A percentile compares a stretch with the other conserved stretches of the same genome.
Conservation (phyloP, 2,888 invertebrate species). For the Morinoia aosen region DNA sequence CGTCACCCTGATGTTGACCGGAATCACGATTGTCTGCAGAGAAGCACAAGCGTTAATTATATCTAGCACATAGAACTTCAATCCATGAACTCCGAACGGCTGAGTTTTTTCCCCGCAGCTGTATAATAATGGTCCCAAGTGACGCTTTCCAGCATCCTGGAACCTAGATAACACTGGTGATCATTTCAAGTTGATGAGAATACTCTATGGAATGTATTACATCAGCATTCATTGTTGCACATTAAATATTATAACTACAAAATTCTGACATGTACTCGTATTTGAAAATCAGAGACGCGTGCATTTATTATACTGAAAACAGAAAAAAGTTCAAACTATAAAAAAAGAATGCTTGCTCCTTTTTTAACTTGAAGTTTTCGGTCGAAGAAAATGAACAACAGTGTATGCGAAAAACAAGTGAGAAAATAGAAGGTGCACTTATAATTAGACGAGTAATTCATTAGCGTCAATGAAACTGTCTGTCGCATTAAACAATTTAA, state of each 20-base stretch:
- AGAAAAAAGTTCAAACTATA: too few species aligned
- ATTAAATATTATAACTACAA: too few species aligned
- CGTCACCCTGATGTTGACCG: constrained; percentile 86
- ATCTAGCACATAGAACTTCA: not conserved
- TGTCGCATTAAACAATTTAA: not conserved
- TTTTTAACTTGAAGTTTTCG: too few species aligned
- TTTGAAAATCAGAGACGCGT: too few species aligned
- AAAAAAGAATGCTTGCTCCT: too few species aligned
- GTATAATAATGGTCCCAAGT: not conserved
- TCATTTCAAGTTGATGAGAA: too few species aligned
- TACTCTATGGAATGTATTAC: too few species aligned
- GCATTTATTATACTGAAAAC: too few species aligned
- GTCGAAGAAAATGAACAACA: not conserved
- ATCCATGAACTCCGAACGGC: not conserved
- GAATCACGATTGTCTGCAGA: constrained; percentile 82
- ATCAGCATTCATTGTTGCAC: too few species aligned
- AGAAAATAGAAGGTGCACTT: not conserved
- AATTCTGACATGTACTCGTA: too few species aligned
- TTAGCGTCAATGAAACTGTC: not conserved
- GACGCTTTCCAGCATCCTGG: too few species aligned
- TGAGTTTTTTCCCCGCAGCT: not conserved
- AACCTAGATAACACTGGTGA: too few species aligned
- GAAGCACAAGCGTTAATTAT: constrained; percentile 55
- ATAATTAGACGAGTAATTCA: not conserved
- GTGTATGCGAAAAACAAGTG: not conserved